Base-by-base conservation (phyloP, 2,113 vertebrate genomes). In the Anser brachyrhynchus region DNA sequence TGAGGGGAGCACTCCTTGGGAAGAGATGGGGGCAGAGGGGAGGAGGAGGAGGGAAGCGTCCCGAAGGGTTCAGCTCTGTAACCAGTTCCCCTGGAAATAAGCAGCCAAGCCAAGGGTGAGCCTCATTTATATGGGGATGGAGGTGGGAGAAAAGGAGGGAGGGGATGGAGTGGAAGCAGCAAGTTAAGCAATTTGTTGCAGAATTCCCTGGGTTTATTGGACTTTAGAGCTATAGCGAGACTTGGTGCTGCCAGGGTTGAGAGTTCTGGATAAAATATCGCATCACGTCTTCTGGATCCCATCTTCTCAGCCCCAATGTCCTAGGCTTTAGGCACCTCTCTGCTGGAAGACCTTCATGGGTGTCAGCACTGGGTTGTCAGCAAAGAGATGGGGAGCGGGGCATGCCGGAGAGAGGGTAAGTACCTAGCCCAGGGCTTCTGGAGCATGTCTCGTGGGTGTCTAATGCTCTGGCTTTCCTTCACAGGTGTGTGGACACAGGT, bases 161-260 rank as follows among this genome's bases (percentile, higher is more conserved):
- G 73, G 70, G 18, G 23, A 66, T 17, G 61, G 78, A 74, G 67
- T n/a, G 78, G 78, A 96, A 97, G 92, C 71, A 93, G 96, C 84
- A 87, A 96, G 87, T 96, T 88, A 93, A 96, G 92, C 93, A 92
- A 39, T 95, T 91, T 95, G 70, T 87, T 89, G 84, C 44, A 57
- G 67, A n/a, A 28, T 91, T 93, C 92, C 86, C 46, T 0, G 51
- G 55, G 82, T 12, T 96, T 89, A 80, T 77, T 57, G 82, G 83
- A 46, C 72, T 85, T 73, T 78, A 87, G 41, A 72, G 64, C 33
- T 91, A 91, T 62, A 92, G 84, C 20, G 69, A 84, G 66, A 37
- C 44, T 82, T 84, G 61, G 69, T 57, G 54, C 61, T 69, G 79
- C 25, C 5, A 41, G 46, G 39, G 22, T 11, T 2, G 5, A 86